Base-by-base conservation (phyloP, 1,140 invertebrate genomes). In the Charaxes varanes region DNA sequence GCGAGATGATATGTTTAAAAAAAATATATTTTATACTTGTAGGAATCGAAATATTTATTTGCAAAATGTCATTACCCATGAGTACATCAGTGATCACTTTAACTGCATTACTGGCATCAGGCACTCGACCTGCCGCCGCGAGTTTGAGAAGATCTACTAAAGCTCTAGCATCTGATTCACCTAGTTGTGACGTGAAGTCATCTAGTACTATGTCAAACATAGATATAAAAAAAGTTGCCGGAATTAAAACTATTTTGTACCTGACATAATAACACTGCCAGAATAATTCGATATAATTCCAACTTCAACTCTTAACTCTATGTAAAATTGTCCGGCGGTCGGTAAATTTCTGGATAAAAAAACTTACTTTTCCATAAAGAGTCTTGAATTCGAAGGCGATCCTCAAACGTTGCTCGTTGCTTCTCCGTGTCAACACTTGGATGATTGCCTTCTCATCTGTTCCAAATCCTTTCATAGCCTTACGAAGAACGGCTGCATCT, bases 101-200 rank as follows among this genome's bases (percentile, higher is more conserved):
- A 1, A 85, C 81, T 8, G 87, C 86, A 56, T 89, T 91, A 2
- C 90, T 89, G 0, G 87, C 86, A 7, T 90, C 87, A 12, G 89
- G 89, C 5, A 93, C 90, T 51, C 94, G 72, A 1, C 90, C 90
- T 2, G 94, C 93, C 0, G 95, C 93, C 1, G 92, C 92, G 16
- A 97, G 65, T 63, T 97, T 96, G 0, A 97, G 77, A 0, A 97
- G 79, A 59, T 97, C 95, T 0, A 97, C 90, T 5, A 97, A 77
- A 13, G 93, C 90, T 31, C 94, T 87, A 0, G 94, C 92, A 62
- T 97, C 94, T n/a, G 94, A 90, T 49, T 93, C 90, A 4, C 90
- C 90, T 2, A 97, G 82, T 18, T 90, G 81, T 0, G 86, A 86
- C 0, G 92, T 94, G 53, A 97, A 96, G 27, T 96, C 94, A 62